Evolutionary conservation across 2,113 vertebrate genomes (phyloP), one percentile per base, ranked within the genome.

Genomic region (Atherinomorus stipes): DNA sequence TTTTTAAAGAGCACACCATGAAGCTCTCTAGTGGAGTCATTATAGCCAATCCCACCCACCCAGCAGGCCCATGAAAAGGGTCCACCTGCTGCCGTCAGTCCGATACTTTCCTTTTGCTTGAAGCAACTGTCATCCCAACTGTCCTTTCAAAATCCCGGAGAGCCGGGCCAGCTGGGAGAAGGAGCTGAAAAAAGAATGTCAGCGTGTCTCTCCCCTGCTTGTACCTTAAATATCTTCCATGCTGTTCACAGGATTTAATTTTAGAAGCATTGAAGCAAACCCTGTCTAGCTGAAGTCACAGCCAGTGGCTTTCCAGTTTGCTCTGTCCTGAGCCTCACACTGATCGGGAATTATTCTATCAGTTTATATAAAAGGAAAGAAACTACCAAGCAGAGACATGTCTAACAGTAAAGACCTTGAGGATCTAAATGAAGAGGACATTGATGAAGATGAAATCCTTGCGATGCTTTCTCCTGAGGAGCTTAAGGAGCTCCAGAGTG

Each of bases 391-490:
- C n/a, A 23, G 51, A 50, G 76, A 79, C 1, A 95, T 95, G 93
- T 93, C 93, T 2, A 73, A 78, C 45, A 28, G 21, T 16, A 83
- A 56, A 56, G 86, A 94, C 26, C 19, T 23, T 1, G 90, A 90
- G 23, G 89, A 92, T 7, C 72, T 90, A 11, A 84, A 81, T 23
- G 90, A 91, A 15, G 90, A 94, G 50, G 94, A 99, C 0, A 93
- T 98, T 9, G 91, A 95, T 22, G 98, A 99, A 80, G 98, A 99
- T 85, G 95, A 95, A 87, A 95, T 99, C 89, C 92, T 99, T 80
- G 96, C 97, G 22, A 96, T 94, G 81, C 88, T 99, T 58, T 98
- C 98, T 11, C 94, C 96, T 0, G 97, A 99, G 87, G 97, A 99
- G 88, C 94, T 99, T 0, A 92, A 90, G 82, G 94, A 97, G 90